These are phyloP conservation scores for Melanotaenia maccullochi DNA, from an alignment of 2,797 vertebrate genomes.

Conservation along the genomic window DNA sequence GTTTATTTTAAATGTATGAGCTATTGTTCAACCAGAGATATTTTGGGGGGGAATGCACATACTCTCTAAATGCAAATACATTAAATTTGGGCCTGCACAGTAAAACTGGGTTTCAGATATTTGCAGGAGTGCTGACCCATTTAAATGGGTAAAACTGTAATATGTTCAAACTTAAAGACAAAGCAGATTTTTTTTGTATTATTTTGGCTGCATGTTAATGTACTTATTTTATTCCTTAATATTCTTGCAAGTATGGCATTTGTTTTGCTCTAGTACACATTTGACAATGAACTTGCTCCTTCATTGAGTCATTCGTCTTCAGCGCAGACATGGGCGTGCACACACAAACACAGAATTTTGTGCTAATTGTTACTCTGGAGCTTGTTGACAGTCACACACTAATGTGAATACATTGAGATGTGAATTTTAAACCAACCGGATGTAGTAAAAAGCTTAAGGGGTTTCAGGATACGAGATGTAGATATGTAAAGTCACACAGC, in stretches of 20 bases:
- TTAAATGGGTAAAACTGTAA: neutral
- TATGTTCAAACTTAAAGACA: slow-evolving; percentile 25
- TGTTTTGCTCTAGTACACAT: slow-evolving; percentile 12
- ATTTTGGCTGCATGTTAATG: too few relatives aligned
- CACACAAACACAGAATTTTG: slow-evolving; percentile 13
- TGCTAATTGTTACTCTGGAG: slow-evolving; percentile 39
- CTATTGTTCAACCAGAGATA: neutral
- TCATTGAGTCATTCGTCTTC: slow-evolving; percentile 12
- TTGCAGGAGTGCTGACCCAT: neutral
- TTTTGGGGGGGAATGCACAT: neutral
- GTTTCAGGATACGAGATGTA: slow-evolving; percentile 43
- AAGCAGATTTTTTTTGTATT: slow-evolving; percentile 11
- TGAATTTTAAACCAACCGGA: slow-evolving; percentile 25
- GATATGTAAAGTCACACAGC: slow-evolving; percentile 41
- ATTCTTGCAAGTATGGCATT: slow-evolving; percentile 14
- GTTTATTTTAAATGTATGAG: neutral
- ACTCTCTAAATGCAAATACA: neutral
- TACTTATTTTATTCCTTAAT: neutral
- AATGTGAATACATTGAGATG: slow-evolving; percentile 45
- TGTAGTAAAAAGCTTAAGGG: slow-evolving; percentile 16
- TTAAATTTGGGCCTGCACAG: slow-evolving; percentile 9
- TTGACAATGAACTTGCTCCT: slow-evolving; percentile 2
- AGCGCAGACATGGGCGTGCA: neutral
- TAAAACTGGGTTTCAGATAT: neutral
- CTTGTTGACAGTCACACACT: slow-evolving; percentile 52